These are phyloP conservation scores for Cephus cinctus DNA, from an alignment of 1,140 invertebrate species.

Conservation along the genomic window DNA sequence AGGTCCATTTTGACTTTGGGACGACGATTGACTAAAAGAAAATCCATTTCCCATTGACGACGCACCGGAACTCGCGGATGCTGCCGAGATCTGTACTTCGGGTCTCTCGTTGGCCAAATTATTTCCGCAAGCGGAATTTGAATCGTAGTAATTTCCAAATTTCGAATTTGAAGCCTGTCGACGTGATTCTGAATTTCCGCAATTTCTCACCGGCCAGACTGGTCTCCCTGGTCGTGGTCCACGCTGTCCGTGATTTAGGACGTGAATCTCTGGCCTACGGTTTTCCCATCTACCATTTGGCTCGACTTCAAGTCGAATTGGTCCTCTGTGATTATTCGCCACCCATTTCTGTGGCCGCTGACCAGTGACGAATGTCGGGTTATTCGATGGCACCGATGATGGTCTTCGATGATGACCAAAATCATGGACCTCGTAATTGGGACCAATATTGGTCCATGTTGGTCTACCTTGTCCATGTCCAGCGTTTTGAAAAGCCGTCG, in stretches of 20 bases:
- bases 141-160: not conserved
- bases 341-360: no score
- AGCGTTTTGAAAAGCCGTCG: conserved; percentile 14
- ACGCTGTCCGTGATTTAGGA: no score
- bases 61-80: conserved; percentile 19
- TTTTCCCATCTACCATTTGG: no score
- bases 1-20: conserved; percentile 25
- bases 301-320: no score
- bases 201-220: no score
- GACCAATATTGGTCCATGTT: conserved; percentile 30
- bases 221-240: no score
- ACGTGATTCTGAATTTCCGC: no score
- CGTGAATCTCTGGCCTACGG: no score
- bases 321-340: no score
- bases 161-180: conserved; percentile 13
- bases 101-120: not conserved
- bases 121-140: not conserved
- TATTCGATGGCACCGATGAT: no score
- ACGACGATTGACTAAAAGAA: conserved; percentile 29
- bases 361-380: not conserved
- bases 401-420: no score
- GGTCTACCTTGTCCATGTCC: conserved; percentile 12
- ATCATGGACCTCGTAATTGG: conserved; percentile 23
- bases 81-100: conserved; percentile 12
- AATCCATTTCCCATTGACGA: conserved; percentile 27